A percentile compares a stretch with the other conserved stretches of the same genome.
Evolutionary conservation across 2,113 vertebrate species (phyloP).

Genomic region (Mirza zaza): DNA sequence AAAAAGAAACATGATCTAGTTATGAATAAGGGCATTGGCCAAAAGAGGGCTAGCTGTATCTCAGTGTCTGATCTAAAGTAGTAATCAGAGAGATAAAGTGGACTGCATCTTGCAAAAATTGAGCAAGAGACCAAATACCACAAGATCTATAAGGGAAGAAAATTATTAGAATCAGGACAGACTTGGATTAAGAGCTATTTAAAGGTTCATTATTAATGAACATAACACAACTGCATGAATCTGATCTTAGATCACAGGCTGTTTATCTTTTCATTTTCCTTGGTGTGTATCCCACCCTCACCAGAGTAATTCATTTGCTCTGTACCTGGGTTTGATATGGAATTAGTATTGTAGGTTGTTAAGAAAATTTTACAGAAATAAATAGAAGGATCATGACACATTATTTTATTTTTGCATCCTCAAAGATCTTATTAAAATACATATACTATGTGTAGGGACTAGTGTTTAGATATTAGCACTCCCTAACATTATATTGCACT

Average conservation of each 20-base stretch:
- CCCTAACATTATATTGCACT: background rate
- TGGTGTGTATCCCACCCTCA: background rate
- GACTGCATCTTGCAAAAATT: background rate
- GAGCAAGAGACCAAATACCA: background rate
- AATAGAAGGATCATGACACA: background rate
- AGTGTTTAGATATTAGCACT: background rate
- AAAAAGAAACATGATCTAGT: background rate
- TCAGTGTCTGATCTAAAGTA: background rate
- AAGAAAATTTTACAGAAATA: background rate
- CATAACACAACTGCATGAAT: background rate
- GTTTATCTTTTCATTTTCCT: background rate
- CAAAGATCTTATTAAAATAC: conserved; percentile 19
- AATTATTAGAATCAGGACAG: background rate
- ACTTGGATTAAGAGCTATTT: background rate
- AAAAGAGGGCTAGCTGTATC: background rate
- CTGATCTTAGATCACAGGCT: background rate
- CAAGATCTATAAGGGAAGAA: background rate
- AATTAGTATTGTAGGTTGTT: background rate
- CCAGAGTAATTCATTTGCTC: background rate
- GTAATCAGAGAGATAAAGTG: background rate
- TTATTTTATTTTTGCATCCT: background rate
- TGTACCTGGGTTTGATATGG: background rate
- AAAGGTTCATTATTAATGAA: background rate
- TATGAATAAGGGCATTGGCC: background rate
- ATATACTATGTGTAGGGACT: background rate